These are phyloP conservation scores for Scaptomyza graminum DNA, from an alignment of 1,140 invertebrate genomes.

Conservation along the genomic window DNA sequence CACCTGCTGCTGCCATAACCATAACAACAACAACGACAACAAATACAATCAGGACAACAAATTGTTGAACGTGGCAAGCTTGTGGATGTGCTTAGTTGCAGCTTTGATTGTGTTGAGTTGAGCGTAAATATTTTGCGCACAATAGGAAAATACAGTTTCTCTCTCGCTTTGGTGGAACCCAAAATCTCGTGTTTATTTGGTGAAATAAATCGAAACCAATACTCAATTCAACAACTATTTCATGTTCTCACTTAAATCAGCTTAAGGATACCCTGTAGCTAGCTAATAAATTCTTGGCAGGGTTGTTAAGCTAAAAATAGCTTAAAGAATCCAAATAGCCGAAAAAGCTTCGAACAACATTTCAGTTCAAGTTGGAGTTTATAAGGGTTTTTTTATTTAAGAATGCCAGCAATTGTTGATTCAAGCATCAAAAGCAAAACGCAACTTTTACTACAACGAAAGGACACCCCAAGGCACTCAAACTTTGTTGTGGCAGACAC, in stretches of 20 bases:
- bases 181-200: not conserved
- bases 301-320: no score
- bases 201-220: not conserved
- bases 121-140: not conserved
- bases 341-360: not conserved
- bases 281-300: no score
- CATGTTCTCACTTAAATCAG: not conserved
- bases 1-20: constrained; percentile 52
- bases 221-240: not conserved
- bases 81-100: constrained; percentile 49
- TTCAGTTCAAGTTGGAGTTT: not conserved
- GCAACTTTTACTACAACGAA: not conserved
- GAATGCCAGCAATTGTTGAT: constrained; percentile 1
- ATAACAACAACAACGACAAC: constrained; percentile 15
- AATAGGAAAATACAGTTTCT: not conserved
- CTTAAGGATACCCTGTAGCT: not conserved
- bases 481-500: not conserved
- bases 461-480: not conserved
- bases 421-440: not conserved
- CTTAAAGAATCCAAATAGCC: not conserved
- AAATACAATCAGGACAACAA: not conserved
- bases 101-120: constrained; percentile 1
- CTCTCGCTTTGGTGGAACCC: not conserved
- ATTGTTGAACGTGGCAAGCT: constrained; percentile 30
- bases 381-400: not conserved